phyloP scores from a whole-genome alignment of 2,113 vertebrate genomes.

The Apus apus region DNA sequence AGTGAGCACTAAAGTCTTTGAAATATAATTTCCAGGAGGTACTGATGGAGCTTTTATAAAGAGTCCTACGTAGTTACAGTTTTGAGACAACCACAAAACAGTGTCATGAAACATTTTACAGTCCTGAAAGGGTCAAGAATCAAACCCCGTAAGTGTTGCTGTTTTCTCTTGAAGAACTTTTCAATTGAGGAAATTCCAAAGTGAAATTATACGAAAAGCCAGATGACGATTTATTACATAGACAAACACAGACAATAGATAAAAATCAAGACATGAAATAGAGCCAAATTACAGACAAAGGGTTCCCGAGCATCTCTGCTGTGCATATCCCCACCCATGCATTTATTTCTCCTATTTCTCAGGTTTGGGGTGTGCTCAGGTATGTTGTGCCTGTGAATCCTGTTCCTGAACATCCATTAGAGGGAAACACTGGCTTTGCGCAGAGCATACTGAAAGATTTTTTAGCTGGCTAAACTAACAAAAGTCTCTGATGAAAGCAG shows the following conservation, averaged over 20 bases:
- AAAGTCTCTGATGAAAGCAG: not conserved
- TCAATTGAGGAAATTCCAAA: not conserved
- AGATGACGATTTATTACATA: not conserved
- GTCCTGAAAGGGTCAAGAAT: not conserved
- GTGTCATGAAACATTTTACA: not conserved
- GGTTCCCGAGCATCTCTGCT: not conserved
- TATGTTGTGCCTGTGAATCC: not conserved
- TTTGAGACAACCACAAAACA: not conserved
- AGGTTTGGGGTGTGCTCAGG: not conserved
- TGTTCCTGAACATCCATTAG: not conserved
- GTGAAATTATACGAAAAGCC: not conserved
- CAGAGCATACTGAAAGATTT: not conserved
- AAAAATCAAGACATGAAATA: not conserved
- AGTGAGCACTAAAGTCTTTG: not conserved
- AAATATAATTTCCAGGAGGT: not conserved
- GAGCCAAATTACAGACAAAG: not conserved
- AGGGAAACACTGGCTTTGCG: not conserved
- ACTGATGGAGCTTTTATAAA: not conserved
- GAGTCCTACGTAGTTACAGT: not conserved
- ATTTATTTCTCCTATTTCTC: not conserved
- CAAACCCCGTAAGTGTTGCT: rapidly evolving
- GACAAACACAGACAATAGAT: not conserved
- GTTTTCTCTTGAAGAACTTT: not conserved
- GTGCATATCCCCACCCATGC: not conserved
- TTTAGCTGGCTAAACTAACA: not conserved